Evolutionary conservation across 1,140 invertebrate genomes (phyloP).

Genomic region (Stegodyphus dumicola): DNA sequence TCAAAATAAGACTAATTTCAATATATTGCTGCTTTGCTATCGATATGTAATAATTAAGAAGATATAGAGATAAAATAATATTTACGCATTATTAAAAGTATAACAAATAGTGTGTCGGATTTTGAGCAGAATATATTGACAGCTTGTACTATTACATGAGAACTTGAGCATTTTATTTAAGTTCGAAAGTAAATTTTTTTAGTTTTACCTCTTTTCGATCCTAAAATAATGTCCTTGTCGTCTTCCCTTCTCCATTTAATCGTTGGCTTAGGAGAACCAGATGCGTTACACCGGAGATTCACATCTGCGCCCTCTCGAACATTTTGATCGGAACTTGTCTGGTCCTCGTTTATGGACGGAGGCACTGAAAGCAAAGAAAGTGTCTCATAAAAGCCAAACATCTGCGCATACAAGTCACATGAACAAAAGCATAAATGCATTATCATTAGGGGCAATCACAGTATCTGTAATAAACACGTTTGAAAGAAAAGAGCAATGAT

Average conservation of each 20-base stretch:
- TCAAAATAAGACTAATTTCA: background rate
- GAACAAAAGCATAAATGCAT: background rate
- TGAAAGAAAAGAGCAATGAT: no score
- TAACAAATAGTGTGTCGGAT: background rate
- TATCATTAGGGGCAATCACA: background rate
- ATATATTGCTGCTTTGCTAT: background rate
- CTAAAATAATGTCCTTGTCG: conserved; percentile 63
- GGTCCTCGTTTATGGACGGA: conserved; percentile 51
- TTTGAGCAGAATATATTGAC: background rate
- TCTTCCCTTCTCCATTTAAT: conserved; percentile 69
- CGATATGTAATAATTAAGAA: no score
- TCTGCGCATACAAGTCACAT: background rate
- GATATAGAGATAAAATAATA: no score
- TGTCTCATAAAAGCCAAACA: background rate
- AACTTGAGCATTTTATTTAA: background rate
- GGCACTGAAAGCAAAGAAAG: conserved; percentile 46
- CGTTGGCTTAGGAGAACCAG: conserved; percentile 69
- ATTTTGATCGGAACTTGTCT: conserved; percentile 60
- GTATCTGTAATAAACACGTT: no score
- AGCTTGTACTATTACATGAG: background rate
- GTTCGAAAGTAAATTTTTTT: background rate
- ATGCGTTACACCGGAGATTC: conserved; percentile 68
- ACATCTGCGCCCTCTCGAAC: conserved; percentile 62
- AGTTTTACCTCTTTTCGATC: conserved; percentile 38
- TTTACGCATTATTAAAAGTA: background rate